Conservation (phyloP, 1,140 invertebrate species). For the Pachyrhynchus sulphureomaculatus region DNA sequence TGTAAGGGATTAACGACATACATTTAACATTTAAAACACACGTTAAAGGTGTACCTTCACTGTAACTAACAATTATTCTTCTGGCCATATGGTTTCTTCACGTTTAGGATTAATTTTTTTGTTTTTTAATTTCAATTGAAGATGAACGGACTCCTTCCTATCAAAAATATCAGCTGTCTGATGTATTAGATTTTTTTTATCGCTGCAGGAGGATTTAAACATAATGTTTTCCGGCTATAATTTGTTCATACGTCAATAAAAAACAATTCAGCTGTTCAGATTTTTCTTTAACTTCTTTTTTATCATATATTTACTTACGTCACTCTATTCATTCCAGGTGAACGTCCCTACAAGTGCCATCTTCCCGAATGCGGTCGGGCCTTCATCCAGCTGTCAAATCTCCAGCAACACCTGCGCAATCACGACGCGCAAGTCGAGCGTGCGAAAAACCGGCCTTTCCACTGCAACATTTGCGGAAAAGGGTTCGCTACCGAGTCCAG, state of each 20-base stretch:
- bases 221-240: no score
- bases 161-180: conserved; percentile 22
- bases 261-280: not conserved
- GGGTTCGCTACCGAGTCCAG: conserved; percentile 95
- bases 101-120: conserved; percentile 15
- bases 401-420: conserved; percentile 94
- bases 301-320: not conserved
- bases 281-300: not conserved
- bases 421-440: conserved; percentile 94
- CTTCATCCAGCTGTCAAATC: conserved; percentile 96
- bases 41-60: conserved; percentile 24
- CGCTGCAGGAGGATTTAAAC: not conserved
- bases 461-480: conserved; percentile 95
- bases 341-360: conserved; percentile 95
- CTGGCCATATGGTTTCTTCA: conserved; percentile 27
- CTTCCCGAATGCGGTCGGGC: conserved; percentile 92
- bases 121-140: not conserved
- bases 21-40: conserved; percentile 21
- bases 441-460: conserved; percentile 92
- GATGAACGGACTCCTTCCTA: conserved; percentile 4
- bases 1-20: conserved; percentile 12
- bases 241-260: no score
- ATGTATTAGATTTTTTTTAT: conserved; percentile 19
- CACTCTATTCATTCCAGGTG: conserved; percentile 67
- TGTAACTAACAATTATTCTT: conserved; percentile 33